Base-by-base conservation (phyloP, 2,113 vertebrate species). In the Noctilio leporinus region DNA sequence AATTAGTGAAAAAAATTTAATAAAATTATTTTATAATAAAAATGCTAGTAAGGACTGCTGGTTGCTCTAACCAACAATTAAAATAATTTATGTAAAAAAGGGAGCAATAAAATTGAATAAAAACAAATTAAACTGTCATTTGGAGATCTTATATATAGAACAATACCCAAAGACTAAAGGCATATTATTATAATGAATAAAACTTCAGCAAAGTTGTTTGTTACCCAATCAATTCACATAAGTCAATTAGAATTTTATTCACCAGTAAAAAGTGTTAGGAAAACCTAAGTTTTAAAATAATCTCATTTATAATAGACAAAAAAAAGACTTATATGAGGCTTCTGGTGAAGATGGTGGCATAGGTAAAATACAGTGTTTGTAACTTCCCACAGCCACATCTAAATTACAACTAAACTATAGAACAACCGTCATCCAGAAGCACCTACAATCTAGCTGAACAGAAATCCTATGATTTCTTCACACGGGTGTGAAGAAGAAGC, bases 1-100 rank as follows among this genome's bases (percentile, higher is more conserved):
- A 75, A 65, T 86, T 67, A 49, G n/a, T 83, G 28, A n/a, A 26
- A 22, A 94, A 45, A 49, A 77, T 96, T 96, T 78, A 80, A 65
- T 94, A 15, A 17, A 95, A 77, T 85, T 85, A n/a, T 72, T 91
- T 92, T 77, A 75, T 53, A 92, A 72, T 86, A 55, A 90, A 92
- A 49, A 78, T 38, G n/a, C 28, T 89, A 81, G 35, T 84, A 70
- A 64, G 30, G 24, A 15, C 30, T 94, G 4, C 38, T 94, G 33
- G 2, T 19, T 89, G 53, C 72, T 24, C 19, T 87, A 62, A 82
- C 26, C 33, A 76, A 93, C 9, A 81, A 72, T 55, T 64, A 81
- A 91, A 12, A 62, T 73, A 78, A 73, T 62, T 62, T 89, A 43
- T 85, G 30, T n/a, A 92, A 89, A 43, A 45, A 5, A 86, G 8